Conservation (phyloP, 2,888 invertebrate genomes). For the Apocheima hispidaria region DNA sequence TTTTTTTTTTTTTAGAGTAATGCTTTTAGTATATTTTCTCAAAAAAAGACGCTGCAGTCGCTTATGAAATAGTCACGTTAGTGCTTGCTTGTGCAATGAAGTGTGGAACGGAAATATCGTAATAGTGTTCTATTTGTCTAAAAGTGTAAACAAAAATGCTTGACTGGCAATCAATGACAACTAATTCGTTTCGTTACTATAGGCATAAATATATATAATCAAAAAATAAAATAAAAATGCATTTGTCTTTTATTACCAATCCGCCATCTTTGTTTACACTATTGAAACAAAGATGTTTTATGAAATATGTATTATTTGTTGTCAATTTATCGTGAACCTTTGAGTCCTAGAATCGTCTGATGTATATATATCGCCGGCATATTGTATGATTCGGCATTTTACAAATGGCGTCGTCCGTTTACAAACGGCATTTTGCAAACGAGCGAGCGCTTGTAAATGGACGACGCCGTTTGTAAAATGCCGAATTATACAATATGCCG, state of each 20-base stretch:
- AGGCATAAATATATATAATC: neutral
- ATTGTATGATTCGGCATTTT: too few relatives aligned
- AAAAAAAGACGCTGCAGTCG: conserved; percentile 8
- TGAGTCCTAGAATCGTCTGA: neutral
- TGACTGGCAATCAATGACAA: neutral
- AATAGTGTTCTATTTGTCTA: neutral
- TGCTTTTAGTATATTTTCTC: neutral
- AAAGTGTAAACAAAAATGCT: neutral
- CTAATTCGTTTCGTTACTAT: neutral
- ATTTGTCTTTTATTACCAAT: neutral
- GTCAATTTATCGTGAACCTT: neutral
- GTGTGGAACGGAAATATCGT: neutral
- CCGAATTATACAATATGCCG: too few relatives aligned
- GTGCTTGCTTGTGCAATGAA: conserved; percentile 1
- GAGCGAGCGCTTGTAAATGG: too few relatives aligned
- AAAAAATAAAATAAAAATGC: too few relatives aligned
- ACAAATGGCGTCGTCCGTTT: too few relatives aligned
- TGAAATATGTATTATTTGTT: neutral
- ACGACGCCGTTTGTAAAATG: too few relatives aligned
- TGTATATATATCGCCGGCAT: too few relatives aligned
- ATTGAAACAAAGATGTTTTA: neutral
- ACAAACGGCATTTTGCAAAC: too few relatives aligned
- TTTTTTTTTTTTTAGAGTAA: neutral
- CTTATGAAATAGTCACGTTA: conserved; percentile 44
- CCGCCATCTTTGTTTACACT: neutral